Evolutionary conservation across 1,140 invertebrate species (phyloP), one percentile per base, ranked within the genome.

Genomic region (Babylonia areolata): DNA sequence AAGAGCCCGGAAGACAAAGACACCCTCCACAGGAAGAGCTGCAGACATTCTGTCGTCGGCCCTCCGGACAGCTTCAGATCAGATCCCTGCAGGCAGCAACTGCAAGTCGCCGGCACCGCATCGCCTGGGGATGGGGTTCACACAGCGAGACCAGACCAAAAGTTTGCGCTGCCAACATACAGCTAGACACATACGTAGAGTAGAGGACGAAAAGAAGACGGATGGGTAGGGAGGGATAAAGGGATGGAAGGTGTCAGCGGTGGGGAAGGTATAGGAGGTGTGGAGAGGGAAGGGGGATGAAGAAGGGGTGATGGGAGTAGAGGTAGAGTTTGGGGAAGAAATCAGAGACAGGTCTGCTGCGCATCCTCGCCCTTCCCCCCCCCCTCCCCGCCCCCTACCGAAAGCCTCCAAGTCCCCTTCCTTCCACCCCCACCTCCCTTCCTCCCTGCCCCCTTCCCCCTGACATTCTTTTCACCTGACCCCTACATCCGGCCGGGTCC

Each of bases 401-500:
- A 51, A 51, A 51, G 46, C 46, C 46, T 64, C 58, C 58, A 28
- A 5, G 20, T 23, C 58, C 20, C 20, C 20, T 51, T 51, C 46
- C 20, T 51, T 51, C 46, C 46, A 11, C 46, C 46, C 6, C 20
- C 69, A 20, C 77, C 77, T 35, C 77, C n/a, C n/a, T 39, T 35
- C 77, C 77, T 35, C 23, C 37, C 77, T 35, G 37, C 9, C 77
- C 77, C 73, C 15, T 6, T 5, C 11, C 37, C 40, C 39, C 42
- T 17, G 42, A 80, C 78, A 80, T 80, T 80, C 78, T 58, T 80
- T 51, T 40, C 42, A 58, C 40, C 40, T 80, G 78, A 80, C 78
- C 78, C 46, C 46, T 37, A 80, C 78, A 80, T 80, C 78, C 78
- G 78, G 78, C 39, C 78, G 11, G 35, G 11, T 39, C 28, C 77